Conservation (phyloP, 2,113 vertebrate genomes). For the Tetrax tetrax region DNA sequence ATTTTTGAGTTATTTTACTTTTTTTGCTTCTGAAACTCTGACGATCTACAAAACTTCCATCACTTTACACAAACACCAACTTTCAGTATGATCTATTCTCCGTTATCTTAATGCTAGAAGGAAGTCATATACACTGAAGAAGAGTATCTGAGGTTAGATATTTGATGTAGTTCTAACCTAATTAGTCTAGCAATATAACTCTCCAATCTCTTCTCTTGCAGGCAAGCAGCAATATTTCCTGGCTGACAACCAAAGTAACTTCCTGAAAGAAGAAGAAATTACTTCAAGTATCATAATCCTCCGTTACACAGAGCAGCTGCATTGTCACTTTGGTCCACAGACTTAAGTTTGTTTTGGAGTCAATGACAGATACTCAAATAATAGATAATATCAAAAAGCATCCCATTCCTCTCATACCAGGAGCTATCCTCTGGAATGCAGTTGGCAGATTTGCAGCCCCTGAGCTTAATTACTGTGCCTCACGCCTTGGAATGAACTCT, state of each 20-base stretch:
- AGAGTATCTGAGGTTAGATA: neutral
- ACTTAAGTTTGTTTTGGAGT: neutral
- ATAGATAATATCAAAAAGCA: slow-evolving; percentile 1
- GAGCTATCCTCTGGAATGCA: neutral
- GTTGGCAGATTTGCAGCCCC: neutral
- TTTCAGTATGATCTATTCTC: neutral
- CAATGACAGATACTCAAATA: neutral
- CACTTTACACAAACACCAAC: neutral
- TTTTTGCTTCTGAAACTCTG: neutral
- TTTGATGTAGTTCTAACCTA: neutral
- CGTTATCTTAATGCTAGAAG: neutral
- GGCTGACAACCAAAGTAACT: neutral
- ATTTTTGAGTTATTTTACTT: neutral
- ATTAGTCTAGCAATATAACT: neutral
- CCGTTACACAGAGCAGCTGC: neutral
- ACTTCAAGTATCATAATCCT: neutral
- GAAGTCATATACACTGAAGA: neutral
- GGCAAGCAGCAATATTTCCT: neutral
- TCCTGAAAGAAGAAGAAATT: neutral
- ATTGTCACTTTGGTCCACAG: neutral
- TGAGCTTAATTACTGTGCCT: neutral
- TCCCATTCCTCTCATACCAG: neutral
- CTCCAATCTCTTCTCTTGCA: neutral
- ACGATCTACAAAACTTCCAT: neutral
- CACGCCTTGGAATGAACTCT: neutral